Evolutionary conservation across 1,140 invertebrate species (phyloP).

Genomic region (Ceratoteleas bidentatus): DNA sequence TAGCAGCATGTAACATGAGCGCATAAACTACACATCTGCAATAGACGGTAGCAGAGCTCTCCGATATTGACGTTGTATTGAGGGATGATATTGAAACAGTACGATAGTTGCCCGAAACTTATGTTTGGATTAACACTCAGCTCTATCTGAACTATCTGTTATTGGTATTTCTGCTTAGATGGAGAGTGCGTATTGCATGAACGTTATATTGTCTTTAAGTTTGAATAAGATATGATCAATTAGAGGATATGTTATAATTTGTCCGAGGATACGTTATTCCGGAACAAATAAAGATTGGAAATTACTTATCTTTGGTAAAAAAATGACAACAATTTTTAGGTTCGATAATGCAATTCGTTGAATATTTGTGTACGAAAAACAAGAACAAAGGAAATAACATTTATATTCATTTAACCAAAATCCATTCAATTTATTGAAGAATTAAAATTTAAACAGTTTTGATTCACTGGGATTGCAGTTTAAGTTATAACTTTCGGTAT

Average conservation of each 20-base stretch:
- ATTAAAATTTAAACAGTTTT: no score
- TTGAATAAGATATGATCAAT: conserved; percentile 29
- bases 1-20: conserved; percentile 22
- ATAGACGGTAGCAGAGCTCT: conserved; percentile 31
- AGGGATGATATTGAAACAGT: conserved; percentile 45
- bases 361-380: not conserved
- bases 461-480: no score
- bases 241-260: conserved; percentile 26
- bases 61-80: conserved; percentile 48
- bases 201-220: conserved; percentile 27
- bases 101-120: conserved; percentile 44
- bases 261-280: conserved; percentile 7
- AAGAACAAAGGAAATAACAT: no score
- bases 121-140: conserved; percentile 46
- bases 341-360: no score
- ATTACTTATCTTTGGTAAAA: no score
- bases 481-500: no score
- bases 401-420: no score
- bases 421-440: no score
- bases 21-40: conserved; percentile 38
- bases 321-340: no score
- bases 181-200: conserved; percentile 32
- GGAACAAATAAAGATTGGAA: no score
- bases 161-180: conserved; percentile 54
- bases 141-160: conserved; percentile 45